phyloP scores from a whole-genome alignment of 1,140 invertebrate genomes.

The Yoshiicerus persimilis region DNA sequence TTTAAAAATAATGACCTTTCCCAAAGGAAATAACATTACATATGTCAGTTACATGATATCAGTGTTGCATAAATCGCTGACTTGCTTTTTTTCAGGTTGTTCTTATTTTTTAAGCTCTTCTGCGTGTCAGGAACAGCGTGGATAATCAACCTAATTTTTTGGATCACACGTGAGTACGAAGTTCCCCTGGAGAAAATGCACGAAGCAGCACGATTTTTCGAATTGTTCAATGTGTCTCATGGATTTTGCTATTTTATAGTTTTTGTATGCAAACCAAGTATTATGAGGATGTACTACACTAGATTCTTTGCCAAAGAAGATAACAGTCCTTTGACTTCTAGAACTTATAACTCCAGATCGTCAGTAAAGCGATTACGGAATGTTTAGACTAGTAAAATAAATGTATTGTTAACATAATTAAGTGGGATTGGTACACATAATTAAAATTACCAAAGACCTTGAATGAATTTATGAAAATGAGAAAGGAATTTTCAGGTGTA shows the following conservation, averaged over 20 bases:
- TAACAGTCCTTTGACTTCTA: neutral
- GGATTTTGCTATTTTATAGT: neutral
- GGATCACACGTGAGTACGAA: neutral
- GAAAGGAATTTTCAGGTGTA: no score
- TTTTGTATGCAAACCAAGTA: neutral
- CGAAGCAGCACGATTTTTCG: neutral
- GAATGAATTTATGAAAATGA: no score
- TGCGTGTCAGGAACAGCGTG: neutral
- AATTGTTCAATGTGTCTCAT: neutral
- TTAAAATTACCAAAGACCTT: no score
- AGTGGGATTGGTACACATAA: no score
- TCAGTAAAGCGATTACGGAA: neutral
- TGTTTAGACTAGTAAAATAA: no score
- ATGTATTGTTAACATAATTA: no score
- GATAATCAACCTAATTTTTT: neutral
- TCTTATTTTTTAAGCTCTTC: neutral
- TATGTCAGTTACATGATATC: no score
- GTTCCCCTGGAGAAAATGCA: neutral
- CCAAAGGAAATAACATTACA: no score
- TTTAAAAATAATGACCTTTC: no score
- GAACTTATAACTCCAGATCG: neutral
- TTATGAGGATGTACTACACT: neutral
- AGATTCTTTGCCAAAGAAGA: neutral
- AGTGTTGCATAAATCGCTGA: neutral
- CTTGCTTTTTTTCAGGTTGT: neutral